A percentile compares a stretch with the other conserved stretches of the same genome.
Conservation (phyloP, 1,140 invertebrate genomes). For the Drosophila murphyi region DNA sequence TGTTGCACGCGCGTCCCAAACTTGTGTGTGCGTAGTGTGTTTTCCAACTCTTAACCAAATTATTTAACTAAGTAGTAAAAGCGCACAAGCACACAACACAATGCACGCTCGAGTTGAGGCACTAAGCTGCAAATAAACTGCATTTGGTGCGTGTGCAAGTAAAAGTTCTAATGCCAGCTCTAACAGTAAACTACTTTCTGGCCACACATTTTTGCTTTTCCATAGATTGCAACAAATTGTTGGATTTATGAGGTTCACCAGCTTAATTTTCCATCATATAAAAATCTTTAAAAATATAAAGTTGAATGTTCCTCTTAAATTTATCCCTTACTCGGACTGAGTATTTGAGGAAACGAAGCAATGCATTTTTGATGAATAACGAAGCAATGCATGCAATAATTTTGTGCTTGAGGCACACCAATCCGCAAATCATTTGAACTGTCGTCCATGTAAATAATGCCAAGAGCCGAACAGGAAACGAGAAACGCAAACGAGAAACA, state of each 20-base stretch:
- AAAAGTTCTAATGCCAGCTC: neutral
- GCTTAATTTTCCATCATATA: no score
- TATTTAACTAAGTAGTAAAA: constrained; percentile 80
- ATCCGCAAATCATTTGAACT: constrained; percentile 18
- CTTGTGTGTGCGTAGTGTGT: constrained; percentile 38
- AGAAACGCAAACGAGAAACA: constrained; percentile 14
- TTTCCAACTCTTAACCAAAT: constrained; percentile 77
- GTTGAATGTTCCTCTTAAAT: neutral
- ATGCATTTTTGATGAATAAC: neutral
- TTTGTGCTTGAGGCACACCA: neutral
- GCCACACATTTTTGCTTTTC: neutral
- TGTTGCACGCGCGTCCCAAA: constrained; percentile 63
- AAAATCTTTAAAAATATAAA: no score
- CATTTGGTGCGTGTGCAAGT: constrained; percentile 4
- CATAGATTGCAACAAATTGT: neutral
- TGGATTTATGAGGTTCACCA: no score
- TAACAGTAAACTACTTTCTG: neutral
- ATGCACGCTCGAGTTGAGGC: constrained; percentile 38
- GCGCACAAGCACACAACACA: constrained; percentile 63
- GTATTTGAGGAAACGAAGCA: neutral
- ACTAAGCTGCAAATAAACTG: constrained; percentile 7
- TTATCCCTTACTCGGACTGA: neutral
- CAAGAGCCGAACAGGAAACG: neutral
- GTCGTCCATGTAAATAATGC: constrained; percentile 45
- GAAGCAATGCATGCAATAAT: neutral